Percentiles rank a stretch among this genome's conserved stretches.
These are phyloP conservation scores for Brachymystax lenok DNA, from an alignment of 2,797 vertebrate genomes.

Conservation along the genomic window DNA sequence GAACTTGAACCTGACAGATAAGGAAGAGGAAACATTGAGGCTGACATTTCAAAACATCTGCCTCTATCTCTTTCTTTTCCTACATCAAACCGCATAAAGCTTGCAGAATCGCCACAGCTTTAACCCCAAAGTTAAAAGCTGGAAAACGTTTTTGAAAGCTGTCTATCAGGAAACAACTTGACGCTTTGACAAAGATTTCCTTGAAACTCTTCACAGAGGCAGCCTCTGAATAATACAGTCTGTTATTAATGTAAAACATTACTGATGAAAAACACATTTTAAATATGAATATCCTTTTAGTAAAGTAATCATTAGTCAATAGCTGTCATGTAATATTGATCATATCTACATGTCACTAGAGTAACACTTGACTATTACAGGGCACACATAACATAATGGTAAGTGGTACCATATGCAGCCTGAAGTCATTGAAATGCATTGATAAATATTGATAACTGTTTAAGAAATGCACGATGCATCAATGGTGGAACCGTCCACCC, in stretches of 20 bases:
- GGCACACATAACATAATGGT: neutral
- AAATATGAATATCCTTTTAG: neutral
- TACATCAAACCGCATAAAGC: neutral
- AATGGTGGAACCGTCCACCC: neutral
- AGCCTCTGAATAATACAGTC: neutral
- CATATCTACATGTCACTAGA: neutral
- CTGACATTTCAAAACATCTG: constrained; percentile 13
- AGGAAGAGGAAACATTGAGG: neutral
- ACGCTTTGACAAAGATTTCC: neutral
- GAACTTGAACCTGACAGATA: constrained; percentile 8
- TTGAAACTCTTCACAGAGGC: neutral
- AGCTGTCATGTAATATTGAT: neutral
- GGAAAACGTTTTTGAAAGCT: neutral
- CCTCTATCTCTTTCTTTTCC: neutral
- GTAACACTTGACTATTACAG: neutral
- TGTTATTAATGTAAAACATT: neutral
- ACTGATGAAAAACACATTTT: neutral
- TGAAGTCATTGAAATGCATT: neutral
- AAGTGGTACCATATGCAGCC: neutral
- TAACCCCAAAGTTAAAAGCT: neutral
- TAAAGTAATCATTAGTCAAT: neutral
- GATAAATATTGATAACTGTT: constrained; percentile 3
- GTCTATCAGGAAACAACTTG: neutral
- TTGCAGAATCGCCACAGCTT: neutral
- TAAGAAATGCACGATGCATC: neutral